Percentiles rank a stretch among this genome's conserved stretches.
Conservation (phyloP, 1,140 invertebrate genomes). For the Drosophila subobscura region DNA sequence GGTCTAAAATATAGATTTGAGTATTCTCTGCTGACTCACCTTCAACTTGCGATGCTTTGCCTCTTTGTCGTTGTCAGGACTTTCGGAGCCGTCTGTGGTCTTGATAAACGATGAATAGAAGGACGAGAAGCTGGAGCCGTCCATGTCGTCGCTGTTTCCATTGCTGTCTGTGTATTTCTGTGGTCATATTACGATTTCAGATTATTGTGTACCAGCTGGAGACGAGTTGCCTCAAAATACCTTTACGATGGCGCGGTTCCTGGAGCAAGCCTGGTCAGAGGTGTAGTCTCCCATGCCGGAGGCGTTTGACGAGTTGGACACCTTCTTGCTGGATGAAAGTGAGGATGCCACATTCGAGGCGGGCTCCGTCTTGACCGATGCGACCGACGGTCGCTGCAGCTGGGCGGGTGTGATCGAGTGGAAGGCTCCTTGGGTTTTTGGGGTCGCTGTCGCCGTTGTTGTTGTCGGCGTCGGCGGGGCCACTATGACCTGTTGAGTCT, state of each 20-base stretch:
- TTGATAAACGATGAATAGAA: constrained; percentile 86
- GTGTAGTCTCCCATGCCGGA: constrained; percentile 70
- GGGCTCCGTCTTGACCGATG: constrained; percentile 87
- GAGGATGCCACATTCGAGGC: constrained; percentile 85
- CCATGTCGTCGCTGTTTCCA: constrained; percentile 83
- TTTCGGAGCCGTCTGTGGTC: constrained; percentile 84
- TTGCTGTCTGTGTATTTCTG: constrained; percentile 80
- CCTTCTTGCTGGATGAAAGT: constrained; percentile 85
- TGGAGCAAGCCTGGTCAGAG: constrained; percentile 52
- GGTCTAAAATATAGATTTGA: too few species aligned
- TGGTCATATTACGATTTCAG: not conserved
- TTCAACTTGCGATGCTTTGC: constrained; percentile 68
- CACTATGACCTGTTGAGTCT: constrained; percentile 60
- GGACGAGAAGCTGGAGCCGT: constrained; percentile 85
- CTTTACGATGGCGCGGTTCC: constrained; percentile 41
- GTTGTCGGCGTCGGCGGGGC: constrained; percentile 22
- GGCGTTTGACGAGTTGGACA: constrained; percentile 83
- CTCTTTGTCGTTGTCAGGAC: constrained; percentile 77
- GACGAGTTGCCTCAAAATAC: constrained; percentile 4
- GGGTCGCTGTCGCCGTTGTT: constrained; percentile 2
- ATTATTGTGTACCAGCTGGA: not conserved
- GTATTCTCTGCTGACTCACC: constrained; percentile 26
- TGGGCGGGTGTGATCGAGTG: constrained; percentile 72
- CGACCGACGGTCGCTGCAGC: constrained; percentile 84
- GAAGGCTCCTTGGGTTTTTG: constrained; percentile 68